These are phyloP conservation scores for Nomada goodeniana DNA, from an alignment of 2,888 invertebrate genomes.

Conservation along the genomic window DNA sequence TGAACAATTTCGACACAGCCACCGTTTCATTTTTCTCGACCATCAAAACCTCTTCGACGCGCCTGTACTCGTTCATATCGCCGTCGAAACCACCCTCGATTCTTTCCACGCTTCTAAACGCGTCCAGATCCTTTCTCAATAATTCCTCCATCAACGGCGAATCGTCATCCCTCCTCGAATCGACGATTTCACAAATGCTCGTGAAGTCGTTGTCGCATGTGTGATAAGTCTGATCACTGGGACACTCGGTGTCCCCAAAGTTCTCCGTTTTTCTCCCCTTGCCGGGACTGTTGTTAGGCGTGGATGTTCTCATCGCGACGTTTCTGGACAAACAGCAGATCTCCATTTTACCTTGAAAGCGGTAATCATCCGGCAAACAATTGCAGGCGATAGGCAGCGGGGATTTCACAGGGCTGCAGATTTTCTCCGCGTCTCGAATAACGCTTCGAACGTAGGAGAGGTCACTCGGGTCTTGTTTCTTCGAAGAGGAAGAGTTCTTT, in stretches of 20 bases:
- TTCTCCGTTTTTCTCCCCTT: background rate
- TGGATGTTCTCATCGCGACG: constrained; percentile 7
- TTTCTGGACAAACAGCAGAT: background rate
- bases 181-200: background rate
- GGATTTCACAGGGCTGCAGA: background rate
- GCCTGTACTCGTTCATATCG: background rate
- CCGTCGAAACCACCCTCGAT: background rate
- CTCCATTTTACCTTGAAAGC: background rate
- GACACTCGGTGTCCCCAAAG: no score
- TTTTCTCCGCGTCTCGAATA: background rate
- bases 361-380: background rate
- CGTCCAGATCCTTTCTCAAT: constrained; percentile 8
- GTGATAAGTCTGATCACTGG: background rate
- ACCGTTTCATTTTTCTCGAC: background rate
- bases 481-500: no score
- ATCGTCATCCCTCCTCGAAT: background rate
- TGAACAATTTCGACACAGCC: background rate
- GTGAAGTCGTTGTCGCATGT: background rate
- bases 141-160: background rate
- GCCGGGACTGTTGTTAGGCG: background rate
- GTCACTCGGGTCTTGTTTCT: background rate
- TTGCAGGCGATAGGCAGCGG: constrained; percentile 20
- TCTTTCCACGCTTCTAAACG: background rate
- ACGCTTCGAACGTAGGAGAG: rapidly evolving
- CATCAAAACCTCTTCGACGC: background rate